Evolutionary conservation across 2,888 invertebrate species (phyloP).

Genomic region (Drosophila gaucha): DNA sequence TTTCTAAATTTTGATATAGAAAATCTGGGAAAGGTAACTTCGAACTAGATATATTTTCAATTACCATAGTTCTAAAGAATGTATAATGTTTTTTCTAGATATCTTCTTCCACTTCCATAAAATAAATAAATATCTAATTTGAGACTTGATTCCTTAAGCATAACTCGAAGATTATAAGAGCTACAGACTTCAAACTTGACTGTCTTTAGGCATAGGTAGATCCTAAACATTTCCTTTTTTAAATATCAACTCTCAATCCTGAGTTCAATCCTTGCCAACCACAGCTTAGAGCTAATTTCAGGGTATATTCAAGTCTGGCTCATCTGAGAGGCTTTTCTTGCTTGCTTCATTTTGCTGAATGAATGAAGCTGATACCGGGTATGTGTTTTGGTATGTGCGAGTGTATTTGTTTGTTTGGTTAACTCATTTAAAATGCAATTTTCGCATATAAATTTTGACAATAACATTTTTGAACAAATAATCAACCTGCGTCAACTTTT

Average conservation of each 20-base stretch:
- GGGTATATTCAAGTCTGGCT: conserved; percentile 2
- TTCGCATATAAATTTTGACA: conserved; percentile 74
- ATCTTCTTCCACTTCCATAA: no score
- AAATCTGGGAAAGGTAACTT: no score
- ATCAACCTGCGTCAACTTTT: conserved; percentile 41
- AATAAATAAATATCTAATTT: not conserved
- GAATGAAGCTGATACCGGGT: conserved; percentile 34
- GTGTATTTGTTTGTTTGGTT: conserved; percentile 6
- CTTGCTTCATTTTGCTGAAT: conserved; percentile 37
- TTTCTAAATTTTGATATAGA: no score
- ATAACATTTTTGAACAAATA: conserved; percentile 70
- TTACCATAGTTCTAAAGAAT: no score
- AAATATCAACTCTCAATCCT: no score
- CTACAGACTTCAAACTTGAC: not conserved
- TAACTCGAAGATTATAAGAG: not conserved
- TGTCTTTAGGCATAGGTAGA: not conserved
- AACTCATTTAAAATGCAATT: conserved; percentile 69
- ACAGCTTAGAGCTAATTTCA: no score
- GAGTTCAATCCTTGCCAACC: not conserved
- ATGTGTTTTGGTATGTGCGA: conserved; percentile 5
- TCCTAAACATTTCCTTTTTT: not conserved
- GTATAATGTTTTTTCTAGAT: no score
- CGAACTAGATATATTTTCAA: no score
- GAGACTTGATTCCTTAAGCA: not conserved
- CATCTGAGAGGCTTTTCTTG: not conserved